phyloP scores from a whole-genome alignment of 2,113 vertebrate genomes.

The Corynorhinus townsendii region DNA sequence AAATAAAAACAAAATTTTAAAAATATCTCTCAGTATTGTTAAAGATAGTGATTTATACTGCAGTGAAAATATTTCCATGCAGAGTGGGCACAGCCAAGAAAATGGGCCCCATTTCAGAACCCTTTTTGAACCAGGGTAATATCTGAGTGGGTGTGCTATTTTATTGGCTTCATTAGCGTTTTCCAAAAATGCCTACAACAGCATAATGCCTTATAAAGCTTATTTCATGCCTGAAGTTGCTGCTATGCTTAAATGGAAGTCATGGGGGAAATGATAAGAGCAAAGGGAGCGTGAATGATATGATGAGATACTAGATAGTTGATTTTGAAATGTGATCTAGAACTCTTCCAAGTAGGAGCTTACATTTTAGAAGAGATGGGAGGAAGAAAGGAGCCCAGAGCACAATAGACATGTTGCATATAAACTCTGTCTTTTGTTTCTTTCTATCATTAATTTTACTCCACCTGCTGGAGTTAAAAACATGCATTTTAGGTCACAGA shows the following conservation, averaged over 20 bases:
- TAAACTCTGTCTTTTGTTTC: neutral
- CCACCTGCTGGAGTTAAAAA: neutral
- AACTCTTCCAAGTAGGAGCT: neutral
- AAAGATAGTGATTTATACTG: neutral
- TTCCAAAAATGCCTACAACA: conserved; percentile 11
- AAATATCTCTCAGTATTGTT: neutral
- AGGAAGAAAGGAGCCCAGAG: neutral
- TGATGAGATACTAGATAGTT: neutral
- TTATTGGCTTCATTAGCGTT: neutral
- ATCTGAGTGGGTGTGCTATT: neutral
- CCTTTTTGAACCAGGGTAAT: neutral
- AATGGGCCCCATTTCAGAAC: neutral
- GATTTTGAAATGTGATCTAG: neutral
- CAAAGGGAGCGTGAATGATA: neutral
- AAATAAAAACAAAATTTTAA: conserved; percentile 6
- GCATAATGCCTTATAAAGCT: neutral
- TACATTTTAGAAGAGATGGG: neutral
- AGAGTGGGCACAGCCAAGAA: neutral
- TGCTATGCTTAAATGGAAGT: neutral
- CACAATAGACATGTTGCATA: neutral
- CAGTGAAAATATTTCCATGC: neutral
- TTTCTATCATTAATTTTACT: neutral
- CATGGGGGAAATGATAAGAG: neutral
- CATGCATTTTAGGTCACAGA: neutral
- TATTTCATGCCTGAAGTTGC: neutral